A percentile compares a stretch with the other conserved stretches of the same genome.
These are phyloP conservation scores for Chiloscyllium punctatum DNA, from an alignment of 2,797 vertebrate species.

Conservation along the genomic window DNA sequence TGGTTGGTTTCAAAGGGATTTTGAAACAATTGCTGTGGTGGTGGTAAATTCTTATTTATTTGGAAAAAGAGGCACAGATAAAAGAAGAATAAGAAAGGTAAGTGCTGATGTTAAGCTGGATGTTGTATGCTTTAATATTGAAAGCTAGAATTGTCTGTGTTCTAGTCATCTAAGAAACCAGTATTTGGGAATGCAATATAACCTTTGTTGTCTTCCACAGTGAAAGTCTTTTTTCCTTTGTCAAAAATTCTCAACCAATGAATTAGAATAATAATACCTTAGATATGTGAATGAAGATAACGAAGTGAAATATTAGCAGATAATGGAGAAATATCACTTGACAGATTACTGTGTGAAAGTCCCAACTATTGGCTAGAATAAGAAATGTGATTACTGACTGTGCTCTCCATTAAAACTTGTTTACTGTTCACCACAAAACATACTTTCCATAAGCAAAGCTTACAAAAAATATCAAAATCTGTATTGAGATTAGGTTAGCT, in stretches of 20 bases:
- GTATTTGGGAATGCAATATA: background rate
- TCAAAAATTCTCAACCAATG: background rate
- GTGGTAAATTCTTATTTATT: background rate
- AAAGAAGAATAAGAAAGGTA: slow-evolving; percentile 25
- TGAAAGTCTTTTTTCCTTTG: background rate
- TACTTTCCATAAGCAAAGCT: background rate
- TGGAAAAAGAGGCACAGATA: background rate
- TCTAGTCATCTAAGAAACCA: background rate
- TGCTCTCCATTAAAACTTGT: background rate
- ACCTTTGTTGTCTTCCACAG: background rate
- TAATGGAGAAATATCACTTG: background rate
- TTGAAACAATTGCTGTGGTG: background rate
- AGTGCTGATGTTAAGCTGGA: background rate
- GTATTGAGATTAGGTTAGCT: background rate
- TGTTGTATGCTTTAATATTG: background rate
- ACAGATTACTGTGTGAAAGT: background rate
- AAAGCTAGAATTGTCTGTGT: background rate
- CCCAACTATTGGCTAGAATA: background rate
- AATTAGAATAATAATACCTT: background rate
- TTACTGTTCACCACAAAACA: background rate
- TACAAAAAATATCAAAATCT: background rate
- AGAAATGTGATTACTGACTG: background rate
- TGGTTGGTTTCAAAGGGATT: background rate
- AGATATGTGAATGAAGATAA: background rate
- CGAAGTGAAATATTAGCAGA: background rate